Evolutionary conservation across 2,888 invertebrate species (phyloP), one percentile per base, ranked within the genome.

Genomic region (Hoplodrina ambigua): DNA sequence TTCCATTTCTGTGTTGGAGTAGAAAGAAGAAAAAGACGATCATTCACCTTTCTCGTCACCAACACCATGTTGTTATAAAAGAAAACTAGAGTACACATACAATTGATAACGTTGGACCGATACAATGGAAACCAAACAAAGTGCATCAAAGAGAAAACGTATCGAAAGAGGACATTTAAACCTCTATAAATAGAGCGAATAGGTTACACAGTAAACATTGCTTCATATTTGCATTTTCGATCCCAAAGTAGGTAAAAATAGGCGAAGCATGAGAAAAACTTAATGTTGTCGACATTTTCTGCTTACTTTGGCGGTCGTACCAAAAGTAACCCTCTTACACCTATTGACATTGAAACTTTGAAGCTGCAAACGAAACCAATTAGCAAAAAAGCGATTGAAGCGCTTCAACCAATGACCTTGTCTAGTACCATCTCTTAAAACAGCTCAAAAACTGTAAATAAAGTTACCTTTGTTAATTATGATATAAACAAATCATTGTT

Each of bases 401-500:
- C 49, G 30, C 57, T 65, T 17, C n/a, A 54, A 46, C 13, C 19
- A 4, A 50, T 57, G 80, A 79, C 85, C 86, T 83, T 80, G 72
- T 30, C 41, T 17, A 71, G 17, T 65, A 59, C 58, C 55, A 75
- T 70, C 54, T 41, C 67, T 59, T 37, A 41, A 54, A 68, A 53
- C 55, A 57, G 64, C 64, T 72, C 61, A 65, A 70, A 79, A 63
- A 71, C 57, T 46, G 74, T 75, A 71, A 82, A 72, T 72, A 69
- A 69, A 65, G 56, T 65, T 75, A 72, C 78, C 78, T 83, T 76
- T 82, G 78, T 80, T 85, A 85, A 80, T 85, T 78, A 79, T 83
- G 71, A 65, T 80, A 85, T 78, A 83, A 84, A 84, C 80, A 83
- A 84, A 83, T 80, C 60, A 85, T 84, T 85, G 85, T 85, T 78